phyloP scores from a whole-genome alignment of 2,888 invertebrate genomes.

The Tenodera sinensis region DNA sequence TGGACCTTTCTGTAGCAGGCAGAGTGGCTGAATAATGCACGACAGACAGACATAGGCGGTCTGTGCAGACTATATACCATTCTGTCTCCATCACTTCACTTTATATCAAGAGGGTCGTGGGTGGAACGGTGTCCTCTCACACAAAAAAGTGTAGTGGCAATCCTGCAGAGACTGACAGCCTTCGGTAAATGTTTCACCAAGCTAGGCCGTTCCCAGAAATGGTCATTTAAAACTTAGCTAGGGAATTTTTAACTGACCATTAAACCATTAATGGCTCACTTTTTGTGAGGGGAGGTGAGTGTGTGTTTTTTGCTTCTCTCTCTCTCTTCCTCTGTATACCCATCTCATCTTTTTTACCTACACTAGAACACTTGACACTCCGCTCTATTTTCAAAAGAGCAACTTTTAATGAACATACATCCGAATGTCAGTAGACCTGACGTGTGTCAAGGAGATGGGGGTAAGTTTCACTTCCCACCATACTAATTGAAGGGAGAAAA shows the following conservation, averaged over 20 bases:
- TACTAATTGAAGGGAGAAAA: background rate
- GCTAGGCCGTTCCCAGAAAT: background rate
- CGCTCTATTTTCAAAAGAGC: background rate
- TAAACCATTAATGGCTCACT: conserved; percentile 20
- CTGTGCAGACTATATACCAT: background rate
- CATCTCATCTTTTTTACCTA: background rate
- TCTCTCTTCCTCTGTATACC: background rate
- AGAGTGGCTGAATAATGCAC: background rate
- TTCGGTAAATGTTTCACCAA: background rate
- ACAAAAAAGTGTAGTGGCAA: background rate
- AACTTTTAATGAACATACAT: background rate
- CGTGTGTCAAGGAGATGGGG: background rate
- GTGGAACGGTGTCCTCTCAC: background rate
- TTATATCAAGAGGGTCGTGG: background rate
- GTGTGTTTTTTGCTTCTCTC: background rate
- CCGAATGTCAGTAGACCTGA: background rate
- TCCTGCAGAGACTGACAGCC: background rate
- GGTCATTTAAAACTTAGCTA: conserved; percentile 19
- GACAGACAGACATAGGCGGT: background rate
- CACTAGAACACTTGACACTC: background rate
- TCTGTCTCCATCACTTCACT: background rate
- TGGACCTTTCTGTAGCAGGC: background rate
- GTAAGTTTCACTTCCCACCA: background rate
- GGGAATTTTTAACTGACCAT: conserved; percentile 15
- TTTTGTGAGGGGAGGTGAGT: background rate